A percentile compares a stretch with the other conserved stretches of the same genome.
Evolutionary conservation across 1,140 invertebrate genomes (phyloP).

Genomic region (Atta cephalotes): DNA sequence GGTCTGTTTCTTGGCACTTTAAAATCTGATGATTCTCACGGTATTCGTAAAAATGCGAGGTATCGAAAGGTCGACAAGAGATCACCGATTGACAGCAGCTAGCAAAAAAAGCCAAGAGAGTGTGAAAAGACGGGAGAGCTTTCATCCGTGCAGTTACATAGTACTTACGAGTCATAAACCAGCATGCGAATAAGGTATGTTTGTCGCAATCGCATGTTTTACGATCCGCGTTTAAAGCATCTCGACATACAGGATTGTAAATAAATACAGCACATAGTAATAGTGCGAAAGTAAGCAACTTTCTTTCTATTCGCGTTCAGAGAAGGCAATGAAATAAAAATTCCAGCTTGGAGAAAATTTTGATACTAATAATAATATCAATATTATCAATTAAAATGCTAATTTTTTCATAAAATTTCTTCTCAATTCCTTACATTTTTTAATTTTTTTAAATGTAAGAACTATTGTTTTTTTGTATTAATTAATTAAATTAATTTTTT

Average conservation of each 20-base stretch:
- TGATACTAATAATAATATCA: background rate
- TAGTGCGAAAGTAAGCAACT: background rate
- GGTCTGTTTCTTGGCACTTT: background rate
- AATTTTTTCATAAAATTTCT: background rate
- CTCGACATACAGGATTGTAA: background rate
- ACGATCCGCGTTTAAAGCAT: constrained; percentile 4
- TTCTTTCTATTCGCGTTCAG: background rate
- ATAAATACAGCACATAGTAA: background rate
- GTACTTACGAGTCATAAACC: constrained; percentile 35
- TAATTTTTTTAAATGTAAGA: background rate
- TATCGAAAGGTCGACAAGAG: background rate
- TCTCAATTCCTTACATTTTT: background rate
- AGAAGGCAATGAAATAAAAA: background rate
- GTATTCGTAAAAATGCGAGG: background rate
- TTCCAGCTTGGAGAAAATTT: background rate
- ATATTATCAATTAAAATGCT: background rate
- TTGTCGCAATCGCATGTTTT: constrained; percentile 35
- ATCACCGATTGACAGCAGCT: background rate
- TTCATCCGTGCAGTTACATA: background rate
- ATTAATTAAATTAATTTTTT: background rate
- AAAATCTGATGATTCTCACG: background rate
- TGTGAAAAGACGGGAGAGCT: background rate
- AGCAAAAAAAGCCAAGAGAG: background rate
- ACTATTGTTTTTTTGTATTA: background rate
- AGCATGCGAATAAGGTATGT: background rate